Base-by-base conservation (phyloP, 2,888 invertebrate genomes). In the Sesia apiformis region DNA sequence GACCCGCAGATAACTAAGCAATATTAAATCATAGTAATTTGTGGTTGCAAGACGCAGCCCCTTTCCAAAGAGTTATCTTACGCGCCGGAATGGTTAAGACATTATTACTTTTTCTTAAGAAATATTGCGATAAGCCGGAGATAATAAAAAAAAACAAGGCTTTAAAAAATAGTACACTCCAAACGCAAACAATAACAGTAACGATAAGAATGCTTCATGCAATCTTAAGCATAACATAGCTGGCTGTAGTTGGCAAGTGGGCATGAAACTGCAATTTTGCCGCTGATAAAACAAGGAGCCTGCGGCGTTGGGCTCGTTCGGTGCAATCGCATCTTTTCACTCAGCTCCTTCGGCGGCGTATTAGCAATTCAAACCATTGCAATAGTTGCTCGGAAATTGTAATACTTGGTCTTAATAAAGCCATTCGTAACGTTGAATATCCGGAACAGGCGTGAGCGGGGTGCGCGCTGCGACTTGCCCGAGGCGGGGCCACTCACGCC, bases 1-100 rank as follows among this genome's bases (percentile, higher is more conserved):
- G 76, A 66, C 82, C 81, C 82, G 69, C 83, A 87, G 88, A 89
- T 89, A 89, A 87, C 87, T 88, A 86, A 84, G 86, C 85, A 86
- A 87, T 89, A 88, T 88, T 88, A 88, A 89, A 88, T 89, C 88
- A 87, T 85, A 87, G 84, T 85, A 88, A 88, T 89, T 88, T 88
- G 86, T 85, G 85, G 83, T 74, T 75, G 79, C 81, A 80, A 80
- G 77, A 79, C 84, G 74, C 74, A 76, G 74, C 75, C 81, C 80
- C 79, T 75, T 77, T 67, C 66, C 70, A 70, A 69, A 71, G 72
- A 75, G 72, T 77, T 78, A 84, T 84, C 81, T 79, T 70, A 63
- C 65, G 63, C 67, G 68, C 64, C 63, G 68, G 63, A 73, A 53
- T 55, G 50, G 39, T 53, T 49, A 51, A 53, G 66, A 73, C 71